Evolutionary conservation across 2,797 vertebrate species (phyloP).

Genomic region (Pelobates cultripes): DNA sequence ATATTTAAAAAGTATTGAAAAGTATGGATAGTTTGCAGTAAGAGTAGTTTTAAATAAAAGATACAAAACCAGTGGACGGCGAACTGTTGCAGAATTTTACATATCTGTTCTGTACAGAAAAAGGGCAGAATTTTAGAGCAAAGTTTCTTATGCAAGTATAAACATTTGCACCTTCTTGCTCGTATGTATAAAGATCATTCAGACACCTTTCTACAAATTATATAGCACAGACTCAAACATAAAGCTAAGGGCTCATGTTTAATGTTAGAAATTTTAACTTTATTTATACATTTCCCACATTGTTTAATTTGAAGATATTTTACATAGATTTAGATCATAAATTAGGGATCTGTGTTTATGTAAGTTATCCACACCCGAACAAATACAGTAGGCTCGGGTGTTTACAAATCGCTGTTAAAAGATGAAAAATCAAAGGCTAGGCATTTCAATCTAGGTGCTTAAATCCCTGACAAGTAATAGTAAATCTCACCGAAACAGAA

Average conservation of each 20-base stretch:
- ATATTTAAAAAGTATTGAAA: too few relatives aligned
- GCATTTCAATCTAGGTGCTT: not conserved
- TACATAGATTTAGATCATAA: not conserved
- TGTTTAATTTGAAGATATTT: not conserved
- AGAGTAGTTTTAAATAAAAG: too few relatives aligned
- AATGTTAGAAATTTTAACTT: not conserved
- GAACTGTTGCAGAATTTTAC: too few relatives aligned
- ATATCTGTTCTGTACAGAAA: too few relatives aligned
- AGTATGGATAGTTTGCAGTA: too few relatives aligned
- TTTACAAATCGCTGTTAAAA: not conserved
- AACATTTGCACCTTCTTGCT: too few relatives aligned
- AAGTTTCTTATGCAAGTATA: too few relatives aligned
- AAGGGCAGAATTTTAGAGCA: too few relatives aligned
- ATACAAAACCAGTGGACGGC: too few relatives aligned
- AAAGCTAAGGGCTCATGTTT: not conserved
- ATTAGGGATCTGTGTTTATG: not conserved
- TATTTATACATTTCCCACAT: slow-evolving; percentile 14
- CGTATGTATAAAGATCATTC: not conserved
- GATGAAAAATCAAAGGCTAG: not conserved
- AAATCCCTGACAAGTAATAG: not conserved
- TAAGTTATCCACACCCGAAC: not conserved
- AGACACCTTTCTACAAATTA: not conserved
- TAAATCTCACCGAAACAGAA: not conserved
- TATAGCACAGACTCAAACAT: not conserved
- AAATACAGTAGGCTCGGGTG: not conserved